Base-by-base conservation (phyloP, 1,140 invertebrate genomes). In the Tenebrio molitor region DNA sequence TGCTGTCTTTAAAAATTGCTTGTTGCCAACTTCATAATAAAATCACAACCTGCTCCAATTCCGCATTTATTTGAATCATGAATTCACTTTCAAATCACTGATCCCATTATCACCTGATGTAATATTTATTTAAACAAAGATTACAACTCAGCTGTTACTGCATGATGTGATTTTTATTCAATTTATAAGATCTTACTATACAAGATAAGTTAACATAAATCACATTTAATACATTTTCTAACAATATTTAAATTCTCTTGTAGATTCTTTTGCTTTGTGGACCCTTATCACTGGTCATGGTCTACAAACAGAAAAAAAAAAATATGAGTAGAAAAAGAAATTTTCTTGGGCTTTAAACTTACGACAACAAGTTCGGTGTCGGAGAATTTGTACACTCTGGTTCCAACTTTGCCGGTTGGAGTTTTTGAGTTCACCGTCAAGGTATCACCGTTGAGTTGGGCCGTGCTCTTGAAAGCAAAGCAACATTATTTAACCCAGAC, bases 321-420 rank as follows among this genome's bases (percentile, higher is more conserved):
- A n/a, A n/a, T n/a, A n/a, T n/a, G n/a, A n/a, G n/a, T n/a, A n/a
- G n/a, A n/a, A n/a, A n/a, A n/a, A n/a, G n/a, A n/a, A n/a, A n/a
- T n/a, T n/a, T n/a, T n/a, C n/a, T 14, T 14, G 10, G 21, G n/a
- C 2, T 17, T 15, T 17, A n/a, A 2, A 84, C 85, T 84, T 83
- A 89, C 88, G 79, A 88, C 77, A 74, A 87, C 77, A 75, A 87
- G 82, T 76, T 84, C 84, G 14, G 86, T 85, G 66, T 87, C 85
- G 65, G 78, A 85, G 75, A 88, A 86, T 46, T 86, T 80, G 73
- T 87, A 88, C 69, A 84, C 84, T 63, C 87, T 80, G 4, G 79
- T 79, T 73, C 84, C 82, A 81, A 85, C 85, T 6, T 79, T 82
- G 1, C 83, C 84, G 66, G 86, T 83, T 63, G 83, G 80, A 16